A percentile compares a stretch with the other conserved stretches of the same genome.
Conservation (phyloP, 2,888 invertebrate genomes). For the Gibbula magus region DNA sequence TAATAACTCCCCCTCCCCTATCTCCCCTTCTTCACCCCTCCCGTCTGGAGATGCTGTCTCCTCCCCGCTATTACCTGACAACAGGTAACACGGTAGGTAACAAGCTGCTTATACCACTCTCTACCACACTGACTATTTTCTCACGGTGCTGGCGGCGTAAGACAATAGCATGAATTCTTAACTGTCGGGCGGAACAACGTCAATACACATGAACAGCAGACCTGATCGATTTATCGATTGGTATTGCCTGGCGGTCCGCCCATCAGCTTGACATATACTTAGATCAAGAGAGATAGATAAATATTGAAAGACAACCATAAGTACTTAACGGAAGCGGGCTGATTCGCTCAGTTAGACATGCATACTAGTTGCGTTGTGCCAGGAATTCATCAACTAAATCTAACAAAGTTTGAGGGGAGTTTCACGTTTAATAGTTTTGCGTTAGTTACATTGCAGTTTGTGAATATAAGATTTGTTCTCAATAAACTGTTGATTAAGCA, state of each 20-base stretch:
- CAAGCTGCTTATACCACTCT: no score
- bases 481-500: not conserved
- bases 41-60: no score
- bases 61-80: no score
- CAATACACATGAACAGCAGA: not conserved
- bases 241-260: not conserved
- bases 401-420: no score
- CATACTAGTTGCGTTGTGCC: not conserved
- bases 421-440: no score
- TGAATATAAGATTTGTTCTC: no score
- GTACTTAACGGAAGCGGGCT: not conserved
- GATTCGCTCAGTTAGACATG: not conserved
- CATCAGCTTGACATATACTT: constrained; percentile 18
- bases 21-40: no score
- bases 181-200: not conserved
- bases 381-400: no score
- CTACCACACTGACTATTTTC: not conserved
- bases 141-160: not conserved
- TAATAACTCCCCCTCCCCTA: no score
- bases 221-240: constrained; percentile 12
- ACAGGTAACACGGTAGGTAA: no score
- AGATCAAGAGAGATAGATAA: constrained; percentile 14
- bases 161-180: not conserved
- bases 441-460: no score
- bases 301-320: constrained; percentile 16